These are phyloP conservation scores for Sebastes minor DNA, from an alignment of 2,797 vertebrate species.

Conservation along the genomic window DNA sequence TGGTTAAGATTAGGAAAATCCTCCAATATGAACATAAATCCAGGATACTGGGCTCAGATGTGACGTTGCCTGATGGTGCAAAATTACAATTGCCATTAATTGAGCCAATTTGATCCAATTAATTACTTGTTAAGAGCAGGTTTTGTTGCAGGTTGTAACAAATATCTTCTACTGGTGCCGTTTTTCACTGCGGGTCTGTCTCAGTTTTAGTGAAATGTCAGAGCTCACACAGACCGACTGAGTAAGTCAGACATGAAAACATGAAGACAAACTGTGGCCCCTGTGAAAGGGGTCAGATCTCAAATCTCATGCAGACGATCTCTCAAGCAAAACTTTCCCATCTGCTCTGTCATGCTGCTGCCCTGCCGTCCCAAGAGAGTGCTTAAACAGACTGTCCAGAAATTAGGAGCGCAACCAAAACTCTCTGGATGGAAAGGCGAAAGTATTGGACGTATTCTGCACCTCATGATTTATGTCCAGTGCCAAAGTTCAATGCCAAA, in stretches of 20 bases:
- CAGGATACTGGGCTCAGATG: background rate
- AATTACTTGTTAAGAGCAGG: background rate
- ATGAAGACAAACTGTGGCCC: conserved; percentile 55
- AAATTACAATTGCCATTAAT: background rate
- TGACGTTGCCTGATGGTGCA: background rate
- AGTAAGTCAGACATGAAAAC: conserved; percentile 54
- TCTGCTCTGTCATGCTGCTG: conserved; percentile 62
- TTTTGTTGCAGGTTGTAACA: conserved; percentile 2
- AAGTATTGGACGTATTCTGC: background rate
- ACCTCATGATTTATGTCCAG: no score
- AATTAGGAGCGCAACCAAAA: conserved; percentile 60
- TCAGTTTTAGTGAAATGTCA: conserved; percentile 21
- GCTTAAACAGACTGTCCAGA: conserved; percentile 76
- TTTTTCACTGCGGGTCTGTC: background rate
- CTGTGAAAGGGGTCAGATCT: conserved; percentile 67
- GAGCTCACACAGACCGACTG: conserved; percentile 9
- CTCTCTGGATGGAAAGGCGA: conserved; percentile 13
- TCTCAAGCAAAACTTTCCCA: conserved; percentile 59
- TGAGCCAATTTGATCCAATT: background rate
- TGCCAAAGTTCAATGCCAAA: accelerated
- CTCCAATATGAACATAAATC: background rate
- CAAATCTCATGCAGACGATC: conserved; percentile 68
- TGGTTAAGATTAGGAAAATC: background rate
- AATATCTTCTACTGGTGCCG: background rate
- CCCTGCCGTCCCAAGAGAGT: conserved; percentile 49